Evolutionary conservation across 2,888 invertebrate genomes (phyloP).

Genomic region (Ophion costatus): DNA sequence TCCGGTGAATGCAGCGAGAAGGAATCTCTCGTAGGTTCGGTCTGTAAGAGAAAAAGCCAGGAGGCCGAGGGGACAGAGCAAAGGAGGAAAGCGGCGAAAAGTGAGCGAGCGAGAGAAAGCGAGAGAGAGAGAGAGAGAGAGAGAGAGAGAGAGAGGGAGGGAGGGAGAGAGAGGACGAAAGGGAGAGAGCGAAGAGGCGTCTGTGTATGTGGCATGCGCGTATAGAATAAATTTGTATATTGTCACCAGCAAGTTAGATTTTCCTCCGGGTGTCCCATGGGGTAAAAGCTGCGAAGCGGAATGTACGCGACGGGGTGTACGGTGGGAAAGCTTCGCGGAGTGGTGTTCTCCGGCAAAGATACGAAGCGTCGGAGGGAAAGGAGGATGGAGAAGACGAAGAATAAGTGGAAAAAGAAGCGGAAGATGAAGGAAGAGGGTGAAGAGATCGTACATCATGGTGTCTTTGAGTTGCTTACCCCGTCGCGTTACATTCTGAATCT

Average conservation of each 20-base stretch:
- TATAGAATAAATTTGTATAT: slow-evolving; percentile 72
- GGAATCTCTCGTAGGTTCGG: slow-evolving; percentile 47
- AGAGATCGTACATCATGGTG: slow-evolving; percentile 68
- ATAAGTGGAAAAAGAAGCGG: slow-evolving; percentile 30
- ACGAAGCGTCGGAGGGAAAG: slow-evolving; percentile 23
- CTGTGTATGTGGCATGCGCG: slow-evolving; percentile 67
- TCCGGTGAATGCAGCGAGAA: slow-evolving; percentile 61
- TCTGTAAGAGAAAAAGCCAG: slow-evolving; percentile 43
- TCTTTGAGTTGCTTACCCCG: slow-evolving; percentile 71
- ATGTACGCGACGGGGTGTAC: slow-evolving; percentile 29
- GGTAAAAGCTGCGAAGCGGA: slow-evolving; percentile 55
- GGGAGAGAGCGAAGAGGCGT: slow-evolving; percentile 12
- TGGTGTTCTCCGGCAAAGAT: slow-evolving; percentile 36
- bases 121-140: slow-evolving; percentile 9
- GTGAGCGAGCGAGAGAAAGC: not conserved
- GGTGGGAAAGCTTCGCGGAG: slow-evolving; percentile 42
- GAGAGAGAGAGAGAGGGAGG: slow-evolving; percentile 25
- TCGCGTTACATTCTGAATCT: slow-evolving; percentile 70
- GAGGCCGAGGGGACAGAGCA: slow-evolving; percentile 17
- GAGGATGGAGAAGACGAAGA: slow-evolving; percentile 27
- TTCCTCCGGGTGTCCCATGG: slow-evolving; percentile 66
- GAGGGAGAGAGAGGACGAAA: slow-evolving; percentile 3
- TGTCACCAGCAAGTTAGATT: slow-evolving; percentile 71
- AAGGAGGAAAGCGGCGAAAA: slow-evolving; percentile 26
- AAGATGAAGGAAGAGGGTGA: slow-evolving; percentile 45